These are phyloP conservation scores for Drosophila subquinaria DNA, from an alignment of 2,888 invertebrate genomes.

Conservation along the genomic window DNA sequence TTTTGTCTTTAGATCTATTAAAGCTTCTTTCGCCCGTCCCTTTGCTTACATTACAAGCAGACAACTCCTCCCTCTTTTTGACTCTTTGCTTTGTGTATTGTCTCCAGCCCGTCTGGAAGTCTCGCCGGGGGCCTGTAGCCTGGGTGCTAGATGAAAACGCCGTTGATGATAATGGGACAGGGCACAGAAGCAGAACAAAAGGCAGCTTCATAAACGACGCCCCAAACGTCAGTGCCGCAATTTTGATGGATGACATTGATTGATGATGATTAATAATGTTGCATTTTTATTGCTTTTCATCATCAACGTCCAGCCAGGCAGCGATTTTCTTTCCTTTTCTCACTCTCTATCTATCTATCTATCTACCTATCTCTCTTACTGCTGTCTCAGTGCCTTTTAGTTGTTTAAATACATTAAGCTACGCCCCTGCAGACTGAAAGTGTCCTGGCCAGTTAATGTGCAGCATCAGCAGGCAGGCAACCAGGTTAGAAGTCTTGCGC, in stretches of 20 bases:
- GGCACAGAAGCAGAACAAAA: slow-evolving; percentile 46
- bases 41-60: neutral
- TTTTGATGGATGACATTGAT: slow-evolving; percentile 85
- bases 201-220: slow-evolving; percentile 45
- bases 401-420: slow-evolving; percentile 67
- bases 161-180: slow-evolving; percentile 52
- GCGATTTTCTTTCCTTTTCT: neutral
- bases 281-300: slow-evolving; percentile 84
- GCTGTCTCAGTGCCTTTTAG: slow-evolving; percentile 47
- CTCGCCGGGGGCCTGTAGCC: slow-evolving; percentile 33
- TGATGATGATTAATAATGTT: slow-evolving; percentile 86
- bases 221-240: slow-evolving; percentile 48
- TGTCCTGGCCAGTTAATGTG: slow-evolving; percentile 56
- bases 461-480: slow-evolving; percentile 47
- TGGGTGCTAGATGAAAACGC: slow-evolving; percentile 20
- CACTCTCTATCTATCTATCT: neutral
- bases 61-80: neutral
- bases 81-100: slow-evolving; percentile 11
- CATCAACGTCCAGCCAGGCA: slow-evolving; percentile 36
- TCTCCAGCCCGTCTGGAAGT: slow-evolving; percentile 44
- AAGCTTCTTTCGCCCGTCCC: slow-evolving; percentile 20
- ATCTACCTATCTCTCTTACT: slow-evolving; percentile 3
- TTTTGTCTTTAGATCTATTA: slow-evolving; percentile 26
- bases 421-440: slow-evolving; percentile 20
- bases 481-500: slow-evolving; percentile 39